A percentile compares a stretch with the other conserved stretches of the same genome.
Evolutionary conservation across 2,113 vertebrate genomes (phyloP).

Genomic region (Puffinus mauretanicus): DNA sequence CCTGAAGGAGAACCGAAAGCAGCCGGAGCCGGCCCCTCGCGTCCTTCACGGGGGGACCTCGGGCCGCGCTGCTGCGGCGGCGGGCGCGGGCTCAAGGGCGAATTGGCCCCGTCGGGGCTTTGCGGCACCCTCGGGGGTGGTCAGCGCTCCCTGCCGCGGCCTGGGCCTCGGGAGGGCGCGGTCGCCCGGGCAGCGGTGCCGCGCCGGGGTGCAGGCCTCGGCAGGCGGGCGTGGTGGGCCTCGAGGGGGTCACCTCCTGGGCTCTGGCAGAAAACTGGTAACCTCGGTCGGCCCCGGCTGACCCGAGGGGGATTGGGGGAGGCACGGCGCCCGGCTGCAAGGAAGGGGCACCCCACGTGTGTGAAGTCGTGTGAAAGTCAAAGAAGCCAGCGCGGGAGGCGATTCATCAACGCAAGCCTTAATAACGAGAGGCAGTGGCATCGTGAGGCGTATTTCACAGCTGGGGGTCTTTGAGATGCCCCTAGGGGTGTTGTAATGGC

Average conservation of each 20-base stretch:
- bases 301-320: background rate
- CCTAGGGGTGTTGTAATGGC: background rate
- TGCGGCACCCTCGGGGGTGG: background rate
- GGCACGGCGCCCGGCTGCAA: fast-evolving
- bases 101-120: background rate
- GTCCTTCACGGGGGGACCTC: background rate
- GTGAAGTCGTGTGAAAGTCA: background rate
- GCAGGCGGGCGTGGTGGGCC: background rate
- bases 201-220: background rate
- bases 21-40: background rate
- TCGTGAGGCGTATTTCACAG: background rate
- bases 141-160: background rate
- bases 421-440: background rate
- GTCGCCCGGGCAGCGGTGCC: background rate
- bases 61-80: background rate
- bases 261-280: background rate
- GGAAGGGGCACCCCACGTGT: fast-evolving
- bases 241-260: background rate
- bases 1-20: background rate
- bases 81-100: background rate
- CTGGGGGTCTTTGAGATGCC: conserved; percentile 25
- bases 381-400: background rate
- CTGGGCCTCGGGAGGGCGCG: background rate
- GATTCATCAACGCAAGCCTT: background rate
- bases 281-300: background rate